Conservation (phyloP, 2,113 vertebrate species). For the Girardinichthys multiradiatus region DNA sequence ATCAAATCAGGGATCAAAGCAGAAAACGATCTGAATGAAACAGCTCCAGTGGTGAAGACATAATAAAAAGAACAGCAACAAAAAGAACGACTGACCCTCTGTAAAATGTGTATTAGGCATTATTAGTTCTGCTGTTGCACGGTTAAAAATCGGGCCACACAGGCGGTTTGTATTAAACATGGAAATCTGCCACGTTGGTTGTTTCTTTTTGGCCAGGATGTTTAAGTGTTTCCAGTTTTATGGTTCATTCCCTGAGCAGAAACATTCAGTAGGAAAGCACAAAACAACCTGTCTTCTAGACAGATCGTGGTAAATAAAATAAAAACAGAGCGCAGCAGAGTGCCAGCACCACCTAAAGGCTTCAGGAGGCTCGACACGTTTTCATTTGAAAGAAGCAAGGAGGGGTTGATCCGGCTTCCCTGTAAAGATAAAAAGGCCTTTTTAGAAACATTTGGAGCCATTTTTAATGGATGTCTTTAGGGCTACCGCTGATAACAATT, state of each 20-base stretch:
- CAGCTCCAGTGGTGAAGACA: conserved; percentile 68
- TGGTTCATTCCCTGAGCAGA: conserved; percentile 21
- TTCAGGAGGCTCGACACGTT: conserved; percentile 28
- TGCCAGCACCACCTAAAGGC: conserved; percentile 62
- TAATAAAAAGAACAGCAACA: conserved; percentile 61
- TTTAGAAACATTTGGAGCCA: too few relatives aligned
- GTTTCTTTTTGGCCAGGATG: conserved; percentile 6
- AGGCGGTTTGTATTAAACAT: conserved; percentile 11
- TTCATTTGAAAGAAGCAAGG: background rate
- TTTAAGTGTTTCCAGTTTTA: conserved; percentile 19
- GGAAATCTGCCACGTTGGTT: conserved; percentile 18
- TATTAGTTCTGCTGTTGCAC: background rate
- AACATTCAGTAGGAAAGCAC: conserved; percentile 5
- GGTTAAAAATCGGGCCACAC: background rate
- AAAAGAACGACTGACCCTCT: conserved; percentile 20
- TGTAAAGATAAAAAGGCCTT: too few relatives aligned
- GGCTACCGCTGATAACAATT: too few relatives aligned
- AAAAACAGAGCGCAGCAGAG: conserved; percentile 22
- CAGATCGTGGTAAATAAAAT: conserved; percentile 15
- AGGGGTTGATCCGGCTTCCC: background rate
- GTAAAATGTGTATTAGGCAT: background rate
- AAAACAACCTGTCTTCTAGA: conserved; percentile 25
- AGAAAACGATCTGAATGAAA: conserved; percentile 72
- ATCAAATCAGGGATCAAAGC: conserved; percentile 82
- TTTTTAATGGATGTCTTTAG: too few relatives aligned